Evolutionary conservation across 1,140 invertebrate genomes (phyloP).

Genomic region (Glossosoma conforme): DNA sequence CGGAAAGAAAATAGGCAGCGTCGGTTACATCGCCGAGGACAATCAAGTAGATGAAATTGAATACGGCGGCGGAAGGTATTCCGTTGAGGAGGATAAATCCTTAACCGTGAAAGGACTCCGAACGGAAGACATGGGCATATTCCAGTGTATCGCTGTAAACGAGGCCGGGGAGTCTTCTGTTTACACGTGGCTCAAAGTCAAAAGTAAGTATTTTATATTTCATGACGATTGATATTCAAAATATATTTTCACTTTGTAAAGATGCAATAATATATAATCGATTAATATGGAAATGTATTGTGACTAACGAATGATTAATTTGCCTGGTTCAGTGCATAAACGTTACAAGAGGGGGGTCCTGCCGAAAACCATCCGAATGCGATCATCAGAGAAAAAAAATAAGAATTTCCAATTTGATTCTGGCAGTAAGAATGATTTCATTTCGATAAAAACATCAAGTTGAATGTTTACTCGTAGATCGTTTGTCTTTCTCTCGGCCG

Average conservation of each 20-base stretch:
- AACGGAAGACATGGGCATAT: slow-evolving; percentile 88
- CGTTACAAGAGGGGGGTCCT: slow-evolving; percentile 43
- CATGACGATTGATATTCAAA: background rate
- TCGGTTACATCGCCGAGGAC: slow-evolving; percentile 41
- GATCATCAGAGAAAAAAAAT: slow-evolving; percentile 49
- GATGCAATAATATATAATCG: background rate
- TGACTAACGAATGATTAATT: slow-evolving; percentile 18
- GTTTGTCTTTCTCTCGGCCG: slow-evolving; percentile 22
- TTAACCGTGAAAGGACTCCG: slow-evolving; percentile 76
- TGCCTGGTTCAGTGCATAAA: slow-evolving; percentile 36
- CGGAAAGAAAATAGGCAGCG: slow-evolving; percentile 48
- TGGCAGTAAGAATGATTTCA: slow-evolving; percentile 43
- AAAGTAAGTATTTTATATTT: slow-evolving; percentile 71
- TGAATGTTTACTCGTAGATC: slow-evolving; percentile 19
- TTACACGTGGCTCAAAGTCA: slow-evolving; percentile 90
- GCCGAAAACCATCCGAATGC: slow-evolving; percentile 52
- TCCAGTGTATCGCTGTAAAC: slow-evolving; percentile 89
- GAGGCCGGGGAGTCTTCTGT: slow-evolving; percentile 83
- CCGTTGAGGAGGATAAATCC: slow-evolving; percentile 72
- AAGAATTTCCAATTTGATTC: slow-evolving; percentile 57
- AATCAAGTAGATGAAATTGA: slow-evolving; percentile 42
- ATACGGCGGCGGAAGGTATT: slow-evolving; percentile 50
- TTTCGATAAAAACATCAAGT: slow-evolving; percentile 21
- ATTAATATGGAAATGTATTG: background rate
- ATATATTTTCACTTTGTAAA: slow-evolving; percentile 1